Evolutionary conservation across 1,140 invertebrate species (phyloP), one percentile per base, ranked within the genome.

Genomic region (Caenorhabditis remanei): DNA sequence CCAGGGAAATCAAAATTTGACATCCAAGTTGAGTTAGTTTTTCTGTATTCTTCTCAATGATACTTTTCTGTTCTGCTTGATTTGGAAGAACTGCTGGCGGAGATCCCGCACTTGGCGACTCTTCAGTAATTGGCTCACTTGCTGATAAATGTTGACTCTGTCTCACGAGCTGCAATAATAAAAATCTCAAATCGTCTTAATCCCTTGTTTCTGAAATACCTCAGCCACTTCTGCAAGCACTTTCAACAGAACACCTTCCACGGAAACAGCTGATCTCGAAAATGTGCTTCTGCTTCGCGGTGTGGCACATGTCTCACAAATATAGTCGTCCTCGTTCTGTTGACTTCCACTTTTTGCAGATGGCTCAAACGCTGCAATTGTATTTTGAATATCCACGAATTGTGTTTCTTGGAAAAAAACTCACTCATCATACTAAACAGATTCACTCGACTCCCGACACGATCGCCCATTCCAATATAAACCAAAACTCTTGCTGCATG

Each of bases 401-500:
- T 32, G 8, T 63, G 19, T 14, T 16, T 58, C 9, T n/a, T 2
- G 9, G 6, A 21, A 2, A 53, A 83, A n/a, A 53, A 65, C 50
- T 89, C 87, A 93, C 93, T 92, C 48, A 90, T 86, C 32, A 91
- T 88, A 87, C 94, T 93, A 90, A 94, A 95, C 14, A 95, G 90
- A 90, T 94, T 94, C 0, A 95, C 93, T 82, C 94, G 90, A 7
- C 93, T 93, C 16, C 94, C 94, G 9, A 95, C 92, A 86, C 93
- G 92, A 84, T 94, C 93, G 43, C 94, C 93, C 50, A 94, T 90
- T n/a, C 94, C 94, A 90, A 95, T 92, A 90, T 94, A 95, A 43
- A 95, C 95, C 4, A 95, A 93, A 21, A 95, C 94, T 85, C 95
- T 91, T 4, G 95, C 95, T 0, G 95, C 95, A 90, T 95, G 95